Conservation (phyloP, 2,888 invertebrate species). For the Drosophila ochracea region DNA sequence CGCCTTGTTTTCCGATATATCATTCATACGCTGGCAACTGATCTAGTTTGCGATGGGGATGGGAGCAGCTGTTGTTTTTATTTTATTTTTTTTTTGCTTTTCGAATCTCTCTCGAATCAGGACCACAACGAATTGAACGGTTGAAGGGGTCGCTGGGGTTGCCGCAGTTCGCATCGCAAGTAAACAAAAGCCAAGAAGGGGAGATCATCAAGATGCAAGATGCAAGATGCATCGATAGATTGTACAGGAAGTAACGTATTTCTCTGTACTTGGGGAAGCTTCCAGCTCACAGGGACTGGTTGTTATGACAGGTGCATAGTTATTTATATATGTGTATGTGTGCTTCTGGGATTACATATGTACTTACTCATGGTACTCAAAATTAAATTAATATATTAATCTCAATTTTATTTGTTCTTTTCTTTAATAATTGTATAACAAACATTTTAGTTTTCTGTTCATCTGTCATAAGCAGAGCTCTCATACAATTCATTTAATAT, state of each 20-base stretch:
- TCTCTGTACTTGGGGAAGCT: constrained; percentile 9
- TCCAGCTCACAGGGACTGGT: not conserved
- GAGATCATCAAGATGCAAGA: constrained; percentile 46
- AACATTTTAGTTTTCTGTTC: not conserved
- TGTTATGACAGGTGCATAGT: constrained; percentile 18
- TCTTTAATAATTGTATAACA: not conserved
- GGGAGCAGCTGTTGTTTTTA: constrained; percentile 47
- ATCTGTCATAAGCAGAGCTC: no score
- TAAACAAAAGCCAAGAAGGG: constrained; percentile 22
- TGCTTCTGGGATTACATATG: not conserved
- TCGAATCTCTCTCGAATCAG: constrained; percentile 10
- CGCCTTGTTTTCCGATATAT: constrained; percentile 48
- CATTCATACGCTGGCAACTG: constrained; percentile 56
- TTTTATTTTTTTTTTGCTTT: not conserved
- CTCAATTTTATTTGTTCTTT: not conserved
- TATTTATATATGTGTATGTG: not conserved
- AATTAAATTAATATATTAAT: not conserved
- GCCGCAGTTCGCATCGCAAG: not conserved
- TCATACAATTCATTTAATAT: no score
- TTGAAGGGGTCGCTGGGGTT: constrained; percentile 24
- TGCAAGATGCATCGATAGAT: constrained; percentile 21
- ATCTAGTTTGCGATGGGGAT: constrained; percentile 49
- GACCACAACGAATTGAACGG: constrained; percentile 22
- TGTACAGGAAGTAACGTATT: constrained; percentile 29
- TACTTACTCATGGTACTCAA: not conserved